These are phyloP conservation scores for Chymomyza fuscimana DNA, from an alignment of 2,888 invertebrate species.

Conservation along the genomic window DNA sequence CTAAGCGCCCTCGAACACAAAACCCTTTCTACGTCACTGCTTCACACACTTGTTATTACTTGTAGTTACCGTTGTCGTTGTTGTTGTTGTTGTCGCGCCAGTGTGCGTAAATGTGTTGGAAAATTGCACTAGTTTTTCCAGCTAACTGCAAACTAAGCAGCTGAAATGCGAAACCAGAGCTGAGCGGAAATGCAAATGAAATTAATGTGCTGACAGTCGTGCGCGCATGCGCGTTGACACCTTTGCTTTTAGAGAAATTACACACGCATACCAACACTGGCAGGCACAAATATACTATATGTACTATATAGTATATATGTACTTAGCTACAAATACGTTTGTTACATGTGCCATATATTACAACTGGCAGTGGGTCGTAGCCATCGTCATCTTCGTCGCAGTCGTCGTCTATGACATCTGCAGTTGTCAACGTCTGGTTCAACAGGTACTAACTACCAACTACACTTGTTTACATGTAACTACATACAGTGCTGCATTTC, in stretches of 20 bases:
- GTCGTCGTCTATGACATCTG: neutral
- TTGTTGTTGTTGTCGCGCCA: conserved; percentile 19
- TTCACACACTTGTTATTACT: conserved; percentile 32
- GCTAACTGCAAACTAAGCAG: conserved; percentile 42
- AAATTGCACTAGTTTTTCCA: conserved; percentile 69
- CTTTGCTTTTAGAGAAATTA: conserved; percentile 65
- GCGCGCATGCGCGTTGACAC: conserved; percentile 73
- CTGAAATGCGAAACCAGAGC: conserved; percentile 69
- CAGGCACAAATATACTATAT: neutral
- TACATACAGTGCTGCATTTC: neutral
- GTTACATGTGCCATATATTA: conserved; percentile 65
- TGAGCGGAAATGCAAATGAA: conserved; percentile 76
- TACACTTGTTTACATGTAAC: conserved; percentile 68
- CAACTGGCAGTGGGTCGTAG: conserved; percentile 50
- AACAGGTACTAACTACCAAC: conserved; percentile 71
- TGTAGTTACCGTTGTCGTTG: neutral
- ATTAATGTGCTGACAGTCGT: conserved; percentile 73
- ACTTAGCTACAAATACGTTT: neutral
- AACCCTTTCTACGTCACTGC: no score
- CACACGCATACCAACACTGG: conserved; percentile 50
- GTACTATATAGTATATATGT: no score
- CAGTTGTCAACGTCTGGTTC: conserved; percentile 59
- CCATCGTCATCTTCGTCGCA: neutral
- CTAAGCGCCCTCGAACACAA: no score
- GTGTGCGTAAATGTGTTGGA: conserved; percentile 35